Evolutionary conservation across 2,888 invertebrate genomes (phyloP).

Genomic region (Dilophus febrilis): DNA sequence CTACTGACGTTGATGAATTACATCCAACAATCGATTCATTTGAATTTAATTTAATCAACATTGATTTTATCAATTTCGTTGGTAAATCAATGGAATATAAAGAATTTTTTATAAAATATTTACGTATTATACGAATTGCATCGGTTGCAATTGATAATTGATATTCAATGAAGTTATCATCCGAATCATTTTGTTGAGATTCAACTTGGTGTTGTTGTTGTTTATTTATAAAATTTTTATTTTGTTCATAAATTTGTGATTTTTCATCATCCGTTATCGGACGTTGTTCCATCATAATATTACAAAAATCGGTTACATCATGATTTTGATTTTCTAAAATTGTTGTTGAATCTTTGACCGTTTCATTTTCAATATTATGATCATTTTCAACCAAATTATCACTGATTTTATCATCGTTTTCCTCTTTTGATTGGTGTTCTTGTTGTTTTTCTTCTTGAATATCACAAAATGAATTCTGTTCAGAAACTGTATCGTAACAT

Average conservation of each 20-base stretch:
- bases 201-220: slow-evolving; percentile 7
- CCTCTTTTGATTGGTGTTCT: slow-evolving; percentile 14
- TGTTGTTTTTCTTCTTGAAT: slow-evolving; percentile 18
- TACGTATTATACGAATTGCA: slow-evolving; percentile 21
- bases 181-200: not conserved
- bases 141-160: slow-evolving; percentile 18
- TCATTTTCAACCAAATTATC: slow-evolving; percentile 1
- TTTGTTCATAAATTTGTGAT: slow-evolving; percentile 26
- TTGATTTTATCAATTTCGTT: slow-evolving; percentile 3
- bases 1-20: too few relatives aligned
- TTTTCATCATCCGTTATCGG: slow-evolving; percentile 29
- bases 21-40: too few relatives aligned
- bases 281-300: too few relatives aligned
- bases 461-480: slow-evolving; percentile 16
- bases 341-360: too few relatives aligned
- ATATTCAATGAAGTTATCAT: too few relatives aligned
- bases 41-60: too few relatives aligned
- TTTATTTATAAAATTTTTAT: slow-evolving; percentile 17
- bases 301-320: not conserved
- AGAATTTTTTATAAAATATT: too few relatives aligned
- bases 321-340: not conserved
- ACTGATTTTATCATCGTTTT: not conserved
- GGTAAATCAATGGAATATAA: too few relatives aligned
- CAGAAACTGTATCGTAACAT: slow-evolving; percentile 23
- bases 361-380: not conserved